Base-by-base conservation (phyloP, 2,888 invertebrate genomes). In the Strigamia transsilvanica region DNA sequence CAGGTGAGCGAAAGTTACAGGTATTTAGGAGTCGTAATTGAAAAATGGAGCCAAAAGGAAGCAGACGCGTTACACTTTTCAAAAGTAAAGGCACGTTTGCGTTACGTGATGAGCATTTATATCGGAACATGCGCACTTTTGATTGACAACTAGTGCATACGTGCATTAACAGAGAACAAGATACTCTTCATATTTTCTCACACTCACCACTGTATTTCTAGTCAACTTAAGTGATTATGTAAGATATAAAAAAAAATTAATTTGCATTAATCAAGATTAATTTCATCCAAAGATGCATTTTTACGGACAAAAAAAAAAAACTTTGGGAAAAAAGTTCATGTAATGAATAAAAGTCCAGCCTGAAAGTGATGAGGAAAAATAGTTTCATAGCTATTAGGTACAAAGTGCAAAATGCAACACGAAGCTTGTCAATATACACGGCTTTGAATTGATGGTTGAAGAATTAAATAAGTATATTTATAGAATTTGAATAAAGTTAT, bases 131-230 rank as follows among this genome's bases (percentile, higher is more conserved):
- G 73, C 73, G 73, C 73, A 73, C 73, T 73, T 73, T 73, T 73
- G 73, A 73, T 73, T 73, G 73, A 73, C 73, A 73, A 73, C 73
- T 73, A 73, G 73, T 32, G 73, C 73, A 73, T 73, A 73, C 73
- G 32, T 73, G 73, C 73, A 73, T 73, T 73, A 73, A 27, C 27
- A 32, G 73, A 23, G 73, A 73, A 73, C 73, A 73, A 32, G n/a
- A 23, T 27, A 27, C 73, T 73, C 73, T 73, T 73, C 73, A 73
- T 32, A 73, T 73, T 73, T 73, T 73, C 73, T 73, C 73, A 73
- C 73, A 73, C 32, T 73, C 32, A 4, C 18, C 21, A 23, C 13
- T 61, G 7, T 23, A 61, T 61, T 23, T 32, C 73, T 13, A 73
- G 27, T 23, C 73, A 32, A 6, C 3, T 73, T 13, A 18, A 27